Conservation (phyloP, 2,113 vertebrate genomes). For the Nesoenas mayeri region DNA sequence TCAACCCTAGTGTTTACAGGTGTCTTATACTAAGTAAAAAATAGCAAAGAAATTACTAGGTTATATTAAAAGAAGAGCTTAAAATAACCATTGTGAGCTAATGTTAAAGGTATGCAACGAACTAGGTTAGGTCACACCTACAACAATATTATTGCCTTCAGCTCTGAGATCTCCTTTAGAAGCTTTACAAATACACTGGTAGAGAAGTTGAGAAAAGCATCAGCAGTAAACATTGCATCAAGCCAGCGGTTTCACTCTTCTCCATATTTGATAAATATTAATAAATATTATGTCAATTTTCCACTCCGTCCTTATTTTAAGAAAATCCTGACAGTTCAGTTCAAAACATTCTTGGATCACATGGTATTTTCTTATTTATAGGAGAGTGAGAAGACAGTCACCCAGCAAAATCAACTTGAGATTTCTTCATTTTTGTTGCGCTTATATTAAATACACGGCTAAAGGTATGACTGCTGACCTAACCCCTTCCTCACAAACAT, state of each 20-base stretch:
- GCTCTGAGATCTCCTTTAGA: neutral
- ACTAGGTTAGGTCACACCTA: conserved; percentile 2
- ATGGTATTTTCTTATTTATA: neutral
- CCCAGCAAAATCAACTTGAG: neutral
- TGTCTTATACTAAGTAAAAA: conserved; percentile 30
- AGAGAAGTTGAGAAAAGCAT: neutral
- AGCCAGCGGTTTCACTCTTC: neutral
- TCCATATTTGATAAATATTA: neutral
- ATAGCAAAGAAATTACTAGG: conserved; percentile 51
- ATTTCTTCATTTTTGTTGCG: neutral
- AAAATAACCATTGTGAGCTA: conserved; percentile 45
- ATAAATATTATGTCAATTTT: neutral
- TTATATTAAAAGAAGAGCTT: conserved; percentile 57
- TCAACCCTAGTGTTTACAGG: conserved; percentile 27
- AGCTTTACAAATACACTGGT: neutral
- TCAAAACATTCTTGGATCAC: neutral
- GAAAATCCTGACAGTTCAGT: neutral
- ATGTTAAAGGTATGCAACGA: conserved; percentile 20
- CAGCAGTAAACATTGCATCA: neutral
- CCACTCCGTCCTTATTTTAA: neutral
- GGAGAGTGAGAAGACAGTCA: neutral
- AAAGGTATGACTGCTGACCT: neutral
- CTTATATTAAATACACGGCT: neutral
- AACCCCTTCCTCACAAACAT: neutral
- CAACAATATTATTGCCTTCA: neutral